phyloP scores from a whole-genome alignment of 1,140 invertebrate genomes.

The Lethocerus indicus region DNA sequence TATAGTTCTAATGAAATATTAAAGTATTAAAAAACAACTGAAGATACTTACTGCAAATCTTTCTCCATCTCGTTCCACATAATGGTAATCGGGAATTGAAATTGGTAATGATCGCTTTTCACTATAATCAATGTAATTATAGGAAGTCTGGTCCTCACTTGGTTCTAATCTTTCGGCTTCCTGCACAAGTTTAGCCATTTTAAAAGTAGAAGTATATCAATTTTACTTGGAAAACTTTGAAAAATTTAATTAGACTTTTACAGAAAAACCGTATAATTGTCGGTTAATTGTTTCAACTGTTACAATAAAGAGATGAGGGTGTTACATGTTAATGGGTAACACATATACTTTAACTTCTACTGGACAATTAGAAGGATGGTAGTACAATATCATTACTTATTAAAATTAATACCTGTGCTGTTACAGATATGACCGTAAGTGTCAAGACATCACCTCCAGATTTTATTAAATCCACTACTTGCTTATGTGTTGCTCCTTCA shows the following conservation, averaged over 20 bases:
- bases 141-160: slow-evolving; percentile 70
- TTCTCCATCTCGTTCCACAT: slow-evolving; percentile 62
- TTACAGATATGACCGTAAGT: slow-evolving; percentile 90
- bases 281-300: too few species aligned
- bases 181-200: too few species aligned
- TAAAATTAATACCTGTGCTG: slow-evolving; percentile 47
- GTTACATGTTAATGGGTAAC: too few species aligned
- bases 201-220: too few species aligned
- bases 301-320: too few species aligned
- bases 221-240: too few species aligned
- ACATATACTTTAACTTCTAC: too few species aligned
- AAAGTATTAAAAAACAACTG: background rate
- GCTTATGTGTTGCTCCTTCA: slow-evolving; percentile 96
- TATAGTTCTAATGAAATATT: background rate
- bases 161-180: slow-evolving; percentile 74
- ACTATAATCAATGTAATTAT: slow-evolving; percentile 90
- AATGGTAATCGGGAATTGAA: slow-evolving; percentile 90
- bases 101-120: slow-evolving; percentile 96
- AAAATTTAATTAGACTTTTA: too few species aligned
- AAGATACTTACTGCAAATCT: slow-evolving; percentile 60
- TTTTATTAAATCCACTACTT: slow-evolving; percentile 98
- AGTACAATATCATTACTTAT: too few species aligned
- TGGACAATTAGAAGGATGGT: too few species aligned
- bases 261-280: background rate
- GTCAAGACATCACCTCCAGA: slow-evolving; percentile 92